Evolutionary conservation across 2,888 invertebrate species (phyloP), one percentile per base, ranked within the genome.

Genomic region (Dasypogon diadema): DNA sequence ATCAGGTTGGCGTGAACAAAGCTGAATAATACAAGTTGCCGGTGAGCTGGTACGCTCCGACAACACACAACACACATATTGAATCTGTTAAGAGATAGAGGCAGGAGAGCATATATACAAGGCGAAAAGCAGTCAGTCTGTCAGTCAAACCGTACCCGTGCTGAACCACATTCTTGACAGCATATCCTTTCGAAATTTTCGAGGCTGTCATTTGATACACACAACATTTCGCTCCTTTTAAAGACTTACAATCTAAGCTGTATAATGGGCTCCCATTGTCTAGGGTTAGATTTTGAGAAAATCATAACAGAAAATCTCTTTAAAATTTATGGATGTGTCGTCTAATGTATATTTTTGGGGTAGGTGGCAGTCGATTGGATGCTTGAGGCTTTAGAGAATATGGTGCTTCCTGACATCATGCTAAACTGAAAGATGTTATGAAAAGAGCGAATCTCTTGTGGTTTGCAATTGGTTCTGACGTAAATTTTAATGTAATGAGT

Each of bases 221-320:
- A 54, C 70, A 21, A 51, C 76, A 76, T 65, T 65, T 74, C 55
- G 60, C 74, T 76, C 75, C 55, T 74, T 77, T 77, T 77, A 77
- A 77, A 75, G 77, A 76, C 77, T 77, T 77, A 77, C 76, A 51
- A 8, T 54, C 70, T 76, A 77, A 77, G 77, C 76, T 74, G 48
- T 74, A 75, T 77, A 77, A 77, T 77, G 76, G 75, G 68, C 55
- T 76, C 42, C 65, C 74, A 75, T 77, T 73, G 72, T 46, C 72
- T 75, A 73, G 77, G 65, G 14, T 42, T 30, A 55, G 14, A 75
- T 68, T 72, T 74, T 54, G 46, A 63, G 75, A 55, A 77, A 77
- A 76, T 77, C 77, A 77, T 77, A 77, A 77, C 75, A 76, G 77
- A 77, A 77, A 77, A 77, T 77, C 77, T 77, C 77, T 77, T 77